phyloP scores from a whole-genome alignment of 2,888 invertebrate genomes.

The Norana najaformis region DNA sequence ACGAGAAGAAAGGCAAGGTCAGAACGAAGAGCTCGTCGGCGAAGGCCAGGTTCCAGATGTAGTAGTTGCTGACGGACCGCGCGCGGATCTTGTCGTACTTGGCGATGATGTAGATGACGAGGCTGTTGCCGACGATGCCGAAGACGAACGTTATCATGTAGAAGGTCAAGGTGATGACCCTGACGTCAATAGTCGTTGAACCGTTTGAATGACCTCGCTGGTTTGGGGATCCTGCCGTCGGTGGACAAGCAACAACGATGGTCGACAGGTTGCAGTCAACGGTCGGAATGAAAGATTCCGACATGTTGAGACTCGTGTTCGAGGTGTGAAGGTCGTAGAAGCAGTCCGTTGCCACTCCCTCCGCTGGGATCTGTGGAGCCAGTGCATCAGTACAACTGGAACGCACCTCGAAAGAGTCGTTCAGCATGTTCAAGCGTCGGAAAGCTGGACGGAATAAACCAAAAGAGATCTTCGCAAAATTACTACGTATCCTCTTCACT shows the following conservation, averaged over 20 bases:
- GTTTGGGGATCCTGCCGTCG: background rate
- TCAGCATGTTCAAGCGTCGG: background rate
- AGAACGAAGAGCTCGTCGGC: conserved; percentile 41
- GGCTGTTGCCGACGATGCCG: conserved; percentile 30
- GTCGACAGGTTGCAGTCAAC: background rate
- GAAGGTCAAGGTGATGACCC: conserved; percentile 28
- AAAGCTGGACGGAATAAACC: background rate
- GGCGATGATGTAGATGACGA: conserved; percentile 33
- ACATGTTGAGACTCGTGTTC: background rate
- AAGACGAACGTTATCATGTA: conserved; percentile 30
- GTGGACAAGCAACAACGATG: background rate
- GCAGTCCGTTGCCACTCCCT: background rate
- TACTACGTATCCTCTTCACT: background rate
- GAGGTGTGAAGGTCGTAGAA: background rate
- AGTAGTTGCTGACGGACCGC: conserved; percentile 42
- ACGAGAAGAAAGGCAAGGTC: conserved; percentile 38
- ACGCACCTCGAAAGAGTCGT: background rate
- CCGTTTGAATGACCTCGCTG: background rate
- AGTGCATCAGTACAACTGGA: background rate
- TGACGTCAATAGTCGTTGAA: conserved; percentile 14
- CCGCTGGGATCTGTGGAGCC: background rate
- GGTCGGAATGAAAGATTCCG: background rate
- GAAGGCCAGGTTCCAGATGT: conserved; percentile 43
- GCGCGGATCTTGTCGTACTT: conserved; percentile 34
- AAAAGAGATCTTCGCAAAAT: background rate